Conservation (phyloP, 2,888 invertebrate genomes). For the Dyspetes luteomarginatus region DNA sequence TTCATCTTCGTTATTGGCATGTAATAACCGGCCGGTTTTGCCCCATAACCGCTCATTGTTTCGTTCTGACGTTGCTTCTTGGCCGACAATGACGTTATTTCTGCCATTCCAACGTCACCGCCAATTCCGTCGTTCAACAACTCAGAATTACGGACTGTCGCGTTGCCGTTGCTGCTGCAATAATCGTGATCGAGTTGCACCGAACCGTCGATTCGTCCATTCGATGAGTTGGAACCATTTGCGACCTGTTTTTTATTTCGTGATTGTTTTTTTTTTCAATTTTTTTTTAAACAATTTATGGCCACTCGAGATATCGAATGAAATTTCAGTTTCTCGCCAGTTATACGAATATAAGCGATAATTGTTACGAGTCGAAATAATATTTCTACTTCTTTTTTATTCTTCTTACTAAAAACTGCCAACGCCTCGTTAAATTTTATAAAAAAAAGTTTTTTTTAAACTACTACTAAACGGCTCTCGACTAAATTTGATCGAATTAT, state of each 20-base stretch:
- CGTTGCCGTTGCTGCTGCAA: conserved; percentile 78
- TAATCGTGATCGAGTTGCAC: conserved; percentile 87
- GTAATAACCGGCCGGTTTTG: conserved; percentile 55
- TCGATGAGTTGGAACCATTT: conserved; percentile 65
- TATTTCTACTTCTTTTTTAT: not conserved
- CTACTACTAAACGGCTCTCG: no score
- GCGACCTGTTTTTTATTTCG: conserved; percentile 67
- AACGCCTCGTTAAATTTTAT: conserved; percentile 37
- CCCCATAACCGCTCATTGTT: conserved; percentile 35
- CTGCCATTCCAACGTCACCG: conserved; percentile 43
- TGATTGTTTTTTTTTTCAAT: not conserved
- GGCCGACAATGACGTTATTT: conserved; percentile 6
- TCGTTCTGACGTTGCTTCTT: conserved; percentile 49
- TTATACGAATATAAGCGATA: not conserved
- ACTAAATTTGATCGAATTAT: no score
- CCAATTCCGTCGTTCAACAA: conserved; percentile 67
- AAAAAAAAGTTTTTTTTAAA: conserved; percentile 2
- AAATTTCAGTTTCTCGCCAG: not conserved
- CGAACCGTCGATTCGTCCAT: conserved; percentile 73
- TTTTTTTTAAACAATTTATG: not conserved
- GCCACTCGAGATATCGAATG: not conserved
- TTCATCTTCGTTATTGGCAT: conserved; percentile 58
- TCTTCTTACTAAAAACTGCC: not conserved
- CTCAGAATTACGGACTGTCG: conserved; percentile 57
- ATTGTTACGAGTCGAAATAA: not conserved